Evolutionary conservation across 2,113 vertebrate genomes (phyloP), one percentile per base, ranked within the genome.

Genomic region (Micronycteris hirsuta): DNA sequence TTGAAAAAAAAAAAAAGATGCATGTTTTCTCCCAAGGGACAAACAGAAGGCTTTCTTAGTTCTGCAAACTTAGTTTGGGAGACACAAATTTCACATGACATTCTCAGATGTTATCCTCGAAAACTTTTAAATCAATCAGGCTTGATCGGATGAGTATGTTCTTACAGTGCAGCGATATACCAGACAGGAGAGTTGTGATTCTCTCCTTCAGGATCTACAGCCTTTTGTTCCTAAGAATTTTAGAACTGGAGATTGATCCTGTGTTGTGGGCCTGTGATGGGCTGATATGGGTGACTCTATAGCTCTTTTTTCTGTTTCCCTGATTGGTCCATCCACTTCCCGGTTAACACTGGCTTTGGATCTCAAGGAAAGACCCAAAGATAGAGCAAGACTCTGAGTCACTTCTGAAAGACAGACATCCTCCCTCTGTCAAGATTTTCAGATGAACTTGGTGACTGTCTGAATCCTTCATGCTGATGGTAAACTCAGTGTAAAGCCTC

Each of bases 71-170:
- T 83, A 45, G 19, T 95, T 82, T 94, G 54, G 45, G 43, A 94
- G 33, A 88, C 38, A 82, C 56, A 91, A 36, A 93, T 86, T 90
- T 89, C 47, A 67, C 19, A 81, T 92, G 68, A 67, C 56, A 36
- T 56, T 92, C 45, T 94, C 45, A 78, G 28, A 71, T 91, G 95
- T 86, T 95, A 56, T 85, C 19, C 83, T 74, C 74, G 86, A 86
- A 88, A 89, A 70, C 12, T 82, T 78, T 89, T 93, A 80, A 81
- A 73, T 80, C 54, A 8, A 2, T 77, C n/a, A 77, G 5, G 91
- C 36, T 85, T 61, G 31, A 68, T 74, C 70, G 41, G 28, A 47
- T 93, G 65, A 24, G n/a, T 76, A 26, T 28, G 36, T 80, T 86
- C 67, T 54, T 47, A 80, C 3, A 74, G 68, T 36, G 7, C 45